Percentiles rank a stretch among this genome's conserved stretches.
Conservation (phyloP, 2,888 invertebrate species). For the Cerastis leucographa region DNA sequence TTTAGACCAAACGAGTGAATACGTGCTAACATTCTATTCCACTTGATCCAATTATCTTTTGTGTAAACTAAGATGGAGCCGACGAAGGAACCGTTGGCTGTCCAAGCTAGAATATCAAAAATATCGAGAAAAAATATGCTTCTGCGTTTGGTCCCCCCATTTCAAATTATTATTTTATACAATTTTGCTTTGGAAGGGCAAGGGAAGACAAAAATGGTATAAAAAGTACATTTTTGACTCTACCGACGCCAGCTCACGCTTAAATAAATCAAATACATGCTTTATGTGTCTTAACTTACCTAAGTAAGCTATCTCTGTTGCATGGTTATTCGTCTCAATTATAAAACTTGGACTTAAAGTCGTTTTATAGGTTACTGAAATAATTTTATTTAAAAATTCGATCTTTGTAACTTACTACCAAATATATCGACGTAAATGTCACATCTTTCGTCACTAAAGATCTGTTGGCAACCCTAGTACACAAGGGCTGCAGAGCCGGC, state of each 20-base stretch:
- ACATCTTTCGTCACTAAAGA: constrained; percentile 43
- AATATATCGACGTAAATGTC: constrained; percentile 29
- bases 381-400: not conserved
- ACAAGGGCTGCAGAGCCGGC: constrained; percentile 73
- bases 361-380: not conserved
- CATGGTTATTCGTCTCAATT: not conserved
- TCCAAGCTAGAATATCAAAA: too few species aligned
- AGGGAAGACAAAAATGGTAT: not conserved
- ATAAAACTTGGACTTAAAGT: not conserved
- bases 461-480: constrained; percentile 59
- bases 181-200: not conserved
- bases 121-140: not conserved
- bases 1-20: not conserved
- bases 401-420: not conserved
- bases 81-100: not conserved
- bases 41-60: not conserved
- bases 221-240: not conserved
- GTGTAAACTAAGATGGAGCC: not conserved
- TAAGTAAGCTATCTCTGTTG: too few species aligned
- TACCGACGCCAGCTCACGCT: not conserved
- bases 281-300: not conserved
- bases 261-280: not conserved
- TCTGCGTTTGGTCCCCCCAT: not conserved
- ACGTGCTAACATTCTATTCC: not conserved
- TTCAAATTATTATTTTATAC: not conserved